These are phyloP conservation scores for Hydractinia symbiolongicarpus DNA, from an alignment of 30 jellyfish, hydroid and myxozoan species.

Conservation along the genomic window DNA sequence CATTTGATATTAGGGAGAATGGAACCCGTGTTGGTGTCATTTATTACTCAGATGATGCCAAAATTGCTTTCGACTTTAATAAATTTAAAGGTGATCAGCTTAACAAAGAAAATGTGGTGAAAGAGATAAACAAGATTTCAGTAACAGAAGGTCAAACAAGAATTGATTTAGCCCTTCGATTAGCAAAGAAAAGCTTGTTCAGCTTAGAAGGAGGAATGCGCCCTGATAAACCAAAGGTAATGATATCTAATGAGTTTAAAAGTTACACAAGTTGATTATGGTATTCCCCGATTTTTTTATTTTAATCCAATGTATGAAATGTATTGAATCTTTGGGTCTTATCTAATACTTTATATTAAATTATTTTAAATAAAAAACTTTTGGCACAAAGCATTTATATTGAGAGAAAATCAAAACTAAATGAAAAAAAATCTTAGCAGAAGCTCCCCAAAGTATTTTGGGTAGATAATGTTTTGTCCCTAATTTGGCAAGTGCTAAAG, in stretches of 20 bases:
- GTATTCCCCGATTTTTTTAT: no score
- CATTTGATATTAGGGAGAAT: slow-evolving; percentile 57
- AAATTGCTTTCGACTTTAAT: slow-evolving; percentile 81
- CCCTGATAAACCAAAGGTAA: slow-evolving; percentile 89
- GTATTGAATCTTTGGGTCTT: no score
- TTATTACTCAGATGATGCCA: slow-evolving; percentile 81
- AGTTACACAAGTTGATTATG: no score
- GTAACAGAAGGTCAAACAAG: slow-evolving; percentile 88
- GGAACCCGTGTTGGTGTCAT: slow-evolving; percentile 97
- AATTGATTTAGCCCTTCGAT: slow-evolving; percentile 79
- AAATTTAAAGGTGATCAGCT: slow-evolving; percentile 56
- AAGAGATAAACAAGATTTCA: slow-evolving; percentile 48
- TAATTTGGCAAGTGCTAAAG: no score
- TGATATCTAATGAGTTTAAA: neutral
- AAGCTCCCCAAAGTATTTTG: no score
- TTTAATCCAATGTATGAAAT: no score
- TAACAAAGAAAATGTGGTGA: slow-evolving; percentile 65
- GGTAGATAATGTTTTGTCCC: no score
- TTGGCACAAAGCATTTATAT: no score
- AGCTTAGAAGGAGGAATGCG: slow-evolving; percentile 77
- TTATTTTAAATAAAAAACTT: no score
- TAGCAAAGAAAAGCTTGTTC: slow-evolving; percentile 63
- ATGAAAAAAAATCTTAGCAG: no score
- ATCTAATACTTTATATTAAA: no score
- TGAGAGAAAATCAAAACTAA: no score